Percentiles rank a stretch among this genome's conserved stretches.
Conservation (phyloP, 2,888 invertebrate species). For the Oligia latruncula region DNA sequence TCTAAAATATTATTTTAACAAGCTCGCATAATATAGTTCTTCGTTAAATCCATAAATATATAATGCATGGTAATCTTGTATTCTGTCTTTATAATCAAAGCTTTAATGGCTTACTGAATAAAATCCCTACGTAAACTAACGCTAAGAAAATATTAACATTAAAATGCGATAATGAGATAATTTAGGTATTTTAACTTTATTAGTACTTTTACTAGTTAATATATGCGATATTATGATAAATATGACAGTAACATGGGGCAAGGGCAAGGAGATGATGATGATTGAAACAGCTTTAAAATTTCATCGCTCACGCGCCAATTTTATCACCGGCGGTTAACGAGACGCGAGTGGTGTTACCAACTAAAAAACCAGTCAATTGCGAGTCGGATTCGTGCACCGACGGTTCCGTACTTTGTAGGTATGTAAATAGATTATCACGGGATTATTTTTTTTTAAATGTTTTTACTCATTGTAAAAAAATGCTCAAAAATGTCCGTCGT, state of each 20-base stretch:
- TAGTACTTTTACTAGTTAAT: background rate
- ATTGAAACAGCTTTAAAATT: background rate
- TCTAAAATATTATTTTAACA: conserved; percentile 23
- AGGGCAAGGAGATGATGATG: background rate
- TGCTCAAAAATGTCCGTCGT: too few species aligned
- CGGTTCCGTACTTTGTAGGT: too few species aligned
- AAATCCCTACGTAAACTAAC: conserved; percentile 49
- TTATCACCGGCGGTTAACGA: too few species aligned
- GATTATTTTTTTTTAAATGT: too few species aligned
- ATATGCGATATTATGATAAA: background rate
- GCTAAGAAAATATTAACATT: conserved; percentile 59
- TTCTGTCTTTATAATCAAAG: conserved; percentile 45
- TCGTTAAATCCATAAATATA: conserved; percentile 38
- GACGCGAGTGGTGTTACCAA: background rate
- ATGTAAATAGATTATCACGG: too few species aligned
- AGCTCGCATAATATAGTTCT: conserved; percentile 18
- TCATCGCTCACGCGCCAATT: background rate
- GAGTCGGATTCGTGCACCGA: too few species aligned
- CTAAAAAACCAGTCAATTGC: too few species aligned
- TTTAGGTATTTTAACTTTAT: background rate
- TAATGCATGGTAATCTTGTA: conserved; percentile 47
- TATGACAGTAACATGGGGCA: background rate
- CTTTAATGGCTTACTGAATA: conserved; percentile 51
- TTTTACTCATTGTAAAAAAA: too few species aligned
- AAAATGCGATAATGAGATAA: conserved; percentile 50